Evolutionary conservation across 2,113 vertebrate genomes (phyloP), one percentile per base, ranked within the genome.

Genomic region (Sprattus sprattus): DNA sequence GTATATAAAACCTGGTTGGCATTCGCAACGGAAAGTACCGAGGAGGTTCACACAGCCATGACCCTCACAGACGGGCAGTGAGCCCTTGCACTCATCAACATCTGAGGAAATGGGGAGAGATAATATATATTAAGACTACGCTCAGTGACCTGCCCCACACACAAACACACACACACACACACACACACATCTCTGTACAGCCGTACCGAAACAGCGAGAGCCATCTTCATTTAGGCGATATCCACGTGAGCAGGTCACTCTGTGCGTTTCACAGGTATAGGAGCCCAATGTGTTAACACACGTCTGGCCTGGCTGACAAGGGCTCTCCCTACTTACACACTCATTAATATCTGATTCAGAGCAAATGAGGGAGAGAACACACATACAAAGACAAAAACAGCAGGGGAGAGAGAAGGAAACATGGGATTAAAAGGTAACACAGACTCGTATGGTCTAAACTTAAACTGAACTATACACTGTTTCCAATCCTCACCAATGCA

Each of bases 221-320:
- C 97, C 97, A 2, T 97, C 97, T 25, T 96, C 95, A 0, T 96
- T 98, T 57, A 99, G 96, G 18, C 97, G 97, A 85, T 99, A 99
- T 16, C 98, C 98, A 71, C 98, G 94, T 1, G 97, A 97, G 80
- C 98, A 99, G 93, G 94, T 99, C 25, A 97, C 95, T 7, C 96
- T 95, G 25, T 96, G 97, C 54, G 96, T 94, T 92, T 97, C 97
- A 91, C 98, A 99, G 7, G 88, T 93, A 78, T 94, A 99, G 0
- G 98, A 99, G 85, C 98, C 98, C 0, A 95, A 93, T 0, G 96
- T 98, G 93, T 99, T 99, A 84, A 98, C 92, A 78, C 98, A 99
- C 0, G 95, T 88, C 89, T 98, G 97, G 2, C 97, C 97, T 4
- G 91, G 45, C 3, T 93, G 94, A 92, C 98, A 99, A 0, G 97